These are phyloP conservation scores for Ameiurus melas DNA, from an alignment of 2,113 vertebrate genomes.

Conservation along the genomic window DNA sequence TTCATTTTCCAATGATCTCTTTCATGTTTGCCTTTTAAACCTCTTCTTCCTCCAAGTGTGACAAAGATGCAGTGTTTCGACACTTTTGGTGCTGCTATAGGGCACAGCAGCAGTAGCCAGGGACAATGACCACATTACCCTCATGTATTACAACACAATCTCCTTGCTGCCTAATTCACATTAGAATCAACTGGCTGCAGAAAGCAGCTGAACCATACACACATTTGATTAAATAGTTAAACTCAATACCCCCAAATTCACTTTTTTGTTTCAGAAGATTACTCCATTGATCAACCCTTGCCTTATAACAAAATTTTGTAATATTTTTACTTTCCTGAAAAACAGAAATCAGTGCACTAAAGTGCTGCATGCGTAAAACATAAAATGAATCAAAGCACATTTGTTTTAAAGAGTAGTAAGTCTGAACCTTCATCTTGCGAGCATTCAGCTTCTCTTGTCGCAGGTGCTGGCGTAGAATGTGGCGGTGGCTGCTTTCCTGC, in stretches of 20 bases:
- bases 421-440: slow-evolving; percentile 89
- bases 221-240: neutral
- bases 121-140: neutral
- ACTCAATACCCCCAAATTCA: neutral
- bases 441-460: slow-evolving; percentile 93
- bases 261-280: neutral
- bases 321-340: neutral
- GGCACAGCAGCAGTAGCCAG: neutral
- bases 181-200: neutral
- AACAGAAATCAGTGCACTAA: neutral
- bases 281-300: neutral
- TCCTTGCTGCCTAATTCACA: neutral
- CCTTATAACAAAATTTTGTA: neutral
- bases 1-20: neutral
- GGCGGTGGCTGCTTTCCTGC: slow-evolving; percentile 88
- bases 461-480: slow-evolving; percentile 87
- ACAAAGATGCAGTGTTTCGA: neutral
- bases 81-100: neutral
- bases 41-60: neutral
- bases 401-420: neutral
- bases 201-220: neutral
- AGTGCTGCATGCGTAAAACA: neutral
- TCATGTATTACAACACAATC: neutral
- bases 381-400: neutral
- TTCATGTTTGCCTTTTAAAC: neutral